These are phyloP conservation scores for Bombus impatiens DNA, from an alignment of 1,140 invertebrate genomes.

Conservation along the genomic window DNA sequence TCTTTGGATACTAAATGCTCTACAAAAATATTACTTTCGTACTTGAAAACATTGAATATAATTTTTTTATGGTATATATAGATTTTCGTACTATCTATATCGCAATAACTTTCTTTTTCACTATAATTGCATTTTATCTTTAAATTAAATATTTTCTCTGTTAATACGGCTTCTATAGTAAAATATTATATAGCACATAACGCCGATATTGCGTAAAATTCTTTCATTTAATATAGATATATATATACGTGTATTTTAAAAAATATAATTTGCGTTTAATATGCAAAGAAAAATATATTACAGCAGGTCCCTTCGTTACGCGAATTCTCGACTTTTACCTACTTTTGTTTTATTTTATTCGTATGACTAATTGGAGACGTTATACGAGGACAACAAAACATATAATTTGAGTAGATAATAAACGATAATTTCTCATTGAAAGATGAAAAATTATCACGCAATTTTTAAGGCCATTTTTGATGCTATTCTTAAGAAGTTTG, in stretches of 20 bases:
- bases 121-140: background rate
- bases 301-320: background rate
- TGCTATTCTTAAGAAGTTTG: background rate
- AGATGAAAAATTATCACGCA: background rate
- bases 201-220: background rate
- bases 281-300: constrained; percentile 15
- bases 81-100: background rate
- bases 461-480: constrained; percentile 4
- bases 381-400: background rate
- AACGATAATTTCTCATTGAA: background rate
- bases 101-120: background rate
- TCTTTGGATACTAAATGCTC: background rate
- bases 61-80: background rate
- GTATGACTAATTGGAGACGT: background rate
- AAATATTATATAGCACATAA: background rate
- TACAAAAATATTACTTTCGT: constrained; percentile 10
- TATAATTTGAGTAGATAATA: background rate
- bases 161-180: background rate
- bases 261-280: background rate
- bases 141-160: background rate
- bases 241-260: background rate
- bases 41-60: constrained; percentile 2
- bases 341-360: background rate
- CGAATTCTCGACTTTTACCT: background rate
- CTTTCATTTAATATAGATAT: background rate